Conservation (phyloP, 2,888 invertebrate genomes). For the Eudasyphora cyanicolor region DNA sequence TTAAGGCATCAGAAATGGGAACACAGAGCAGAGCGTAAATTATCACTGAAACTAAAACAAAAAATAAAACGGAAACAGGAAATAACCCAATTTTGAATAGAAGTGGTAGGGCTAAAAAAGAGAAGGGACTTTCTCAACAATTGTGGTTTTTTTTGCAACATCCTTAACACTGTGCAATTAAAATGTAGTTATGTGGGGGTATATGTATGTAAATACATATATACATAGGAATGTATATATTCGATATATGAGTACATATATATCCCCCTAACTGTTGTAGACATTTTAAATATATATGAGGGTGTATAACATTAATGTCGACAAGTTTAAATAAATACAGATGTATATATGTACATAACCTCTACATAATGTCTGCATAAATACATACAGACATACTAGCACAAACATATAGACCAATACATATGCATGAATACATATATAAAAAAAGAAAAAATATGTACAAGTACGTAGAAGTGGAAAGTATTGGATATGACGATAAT, state of each 20-base stretch:
- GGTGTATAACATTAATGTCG: constrained; percentile 34
- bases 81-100: neutral
- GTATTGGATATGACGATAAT: constrained; percentile 6
- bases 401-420: constrained; percentile 18
- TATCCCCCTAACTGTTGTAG: neutral
- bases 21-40: too few relatives aligned
- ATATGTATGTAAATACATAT: neutral
- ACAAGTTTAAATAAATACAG: constrained; percentile 59
- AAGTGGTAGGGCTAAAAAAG: too few relatives aligned
- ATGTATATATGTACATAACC: too few relatives aligned
- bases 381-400: constrained; percentile 32
- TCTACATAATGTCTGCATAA: constrained; percentile 12
- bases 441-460: constrained; percentile 13
- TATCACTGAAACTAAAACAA: neutral
- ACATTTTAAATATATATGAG: constrained; percentile 18
- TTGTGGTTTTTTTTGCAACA: constrained; percentile 47
- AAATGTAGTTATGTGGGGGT: constrained; percentile 39
- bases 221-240: neutral
- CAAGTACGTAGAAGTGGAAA: constrained; percentile 6
- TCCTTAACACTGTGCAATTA: constrained; percentile 63
- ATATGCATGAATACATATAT: neutral
- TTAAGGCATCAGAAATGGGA: neutral
- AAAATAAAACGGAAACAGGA: constrained; percentile 9
- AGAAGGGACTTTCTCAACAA: constrained; percentile 10
- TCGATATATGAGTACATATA: constrained; percentile 6